These are phyloP conservation scores for Tupaia tana DNA, from an alignment of 2,113 vertebrate species.

Conservation along the genomic window DNA sequence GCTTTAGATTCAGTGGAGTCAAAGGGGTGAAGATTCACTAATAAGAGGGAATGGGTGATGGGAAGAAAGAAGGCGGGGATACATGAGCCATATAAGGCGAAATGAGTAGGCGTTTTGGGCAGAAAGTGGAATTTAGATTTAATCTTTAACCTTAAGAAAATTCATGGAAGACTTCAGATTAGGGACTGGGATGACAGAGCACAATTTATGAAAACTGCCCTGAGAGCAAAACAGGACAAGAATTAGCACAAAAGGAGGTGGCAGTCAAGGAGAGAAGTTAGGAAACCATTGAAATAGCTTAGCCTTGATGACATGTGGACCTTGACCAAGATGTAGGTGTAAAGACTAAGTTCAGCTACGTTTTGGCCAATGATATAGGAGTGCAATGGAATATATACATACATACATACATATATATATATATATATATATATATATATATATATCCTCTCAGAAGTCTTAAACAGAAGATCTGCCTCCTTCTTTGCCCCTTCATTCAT, in stretches of 20 bases:
- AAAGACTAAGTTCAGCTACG: background rate
- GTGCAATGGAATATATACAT: background rate
- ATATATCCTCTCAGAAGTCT: background rate
- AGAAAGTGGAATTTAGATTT: constrained; percentile 20
- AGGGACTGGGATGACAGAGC: background rate
- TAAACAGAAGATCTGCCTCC: background rate
- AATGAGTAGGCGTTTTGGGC: background rate
- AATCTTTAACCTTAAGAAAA: constrained; percentile 18
- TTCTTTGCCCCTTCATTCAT: background rate
- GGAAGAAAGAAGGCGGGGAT: background rate
- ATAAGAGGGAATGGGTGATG: background rate
- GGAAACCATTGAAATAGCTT: background rate
- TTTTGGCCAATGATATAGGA: background rate
- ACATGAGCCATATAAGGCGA: background rate
- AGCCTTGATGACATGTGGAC: background rate
- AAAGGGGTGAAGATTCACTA: background rate
- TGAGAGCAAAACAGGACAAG: background rate
- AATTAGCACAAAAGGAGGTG: background rate
- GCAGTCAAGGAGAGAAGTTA: background rate
- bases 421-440: too few relatives aligned
- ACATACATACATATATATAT: too few relatives aligned
- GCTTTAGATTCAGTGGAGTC: background rate
- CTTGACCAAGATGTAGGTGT: background rate
- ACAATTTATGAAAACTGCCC: background rate
- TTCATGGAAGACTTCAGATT: background rate